phyloP scores from a whole-genome alignment of 1,140 invertebrate species.

The Lasioglossum baleicum region DNA sequence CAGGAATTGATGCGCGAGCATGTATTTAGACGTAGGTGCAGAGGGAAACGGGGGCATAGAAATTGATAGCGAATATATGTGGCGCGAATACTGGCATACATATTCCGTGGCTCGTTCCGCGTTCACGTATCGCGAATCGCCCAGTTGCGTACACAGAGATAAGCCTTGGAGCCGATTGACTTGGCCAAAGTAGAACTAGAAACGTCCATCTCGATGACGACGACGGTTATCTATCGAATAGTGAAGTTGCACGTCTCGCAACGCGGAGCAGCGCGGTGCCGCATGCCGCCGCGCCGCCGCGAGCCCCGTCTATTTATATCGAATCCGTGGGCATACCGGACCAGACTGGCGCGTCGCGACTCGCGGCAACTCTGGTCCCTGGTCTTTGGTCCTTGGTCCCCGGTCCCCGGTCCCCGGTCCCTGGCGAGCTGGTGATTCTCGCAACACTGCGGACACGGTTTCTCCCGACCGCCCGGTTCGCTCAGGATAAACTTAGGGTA shows the following conservation, averaged over 20 bases:
- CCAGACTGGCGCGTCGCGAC: slow-evolving; percentile 46
- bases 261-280: no score
- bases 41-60: no score
- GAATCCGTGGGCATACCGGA: slow-evolving; percentile 65
- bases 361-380: slow-evolving; percentile 1
- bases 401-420: no score
- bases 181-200: slow-evolving; percentile 16
- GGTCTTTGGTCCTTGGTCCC: no score
- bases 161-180: neutral
- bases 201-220: neutral
- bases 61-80: no score
- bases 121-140: no score
- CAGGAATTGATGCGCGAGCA: no score
- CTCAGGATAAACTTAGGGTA: no score
- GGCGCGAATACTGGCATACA: no score
- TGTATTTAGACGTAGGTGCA: no score
- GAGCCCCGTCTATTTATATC: slow-evolving; percentile 56
- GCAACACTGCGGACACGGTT: neutral
- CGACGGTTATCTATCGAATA: slow-evolving; percentile 23
- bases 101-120: no score
- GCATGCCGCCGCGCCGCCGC: no score
- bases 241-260: neutral
- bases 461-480: neutral
- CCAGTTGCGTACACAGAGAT: neutral
- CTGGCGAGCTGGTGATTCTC: slow-evolving; percentile 6